Conservation (phyloP, 2,797 vertebrate species). For the Darevskia nairensis region DNA sequence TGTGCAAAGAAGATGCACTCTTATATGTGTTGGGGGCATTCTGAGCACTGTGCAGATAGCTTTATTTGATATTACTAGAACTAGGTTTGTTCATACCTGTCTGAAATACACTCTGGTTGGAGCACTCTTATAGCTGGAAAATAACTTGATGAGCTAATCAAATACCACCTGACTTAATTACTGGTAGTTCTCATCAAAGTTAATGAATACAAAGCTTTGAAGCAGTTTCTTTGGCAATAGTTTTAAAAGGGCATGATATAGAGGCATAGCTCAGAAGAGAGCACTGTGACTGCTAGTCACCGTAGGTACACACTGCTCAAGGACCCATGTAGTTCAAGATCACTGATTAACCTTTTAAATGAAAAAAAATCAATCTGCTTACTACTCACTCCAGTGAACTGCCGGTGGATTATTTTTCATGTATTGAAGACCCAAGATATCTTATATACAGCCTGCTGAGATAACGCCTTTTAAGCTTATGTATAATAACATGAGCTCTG, state of each 20-base stretch:
- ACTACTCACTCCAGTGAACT: neutral
- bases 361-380: neutral
- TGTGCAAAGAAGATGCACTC: neutral
- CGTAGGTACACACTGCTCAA: neutral
- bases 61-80: neutral
- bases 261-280: neutral
- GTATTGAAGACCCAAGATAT: neutral
- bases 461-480: neutral
- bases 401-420: neutral
- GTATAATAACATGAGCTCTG: no score
- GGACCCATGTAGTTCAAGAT: neutral
- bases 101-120: neutral
- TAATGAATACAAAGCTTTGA: slow-evolving; percentile 43
- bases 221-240: slow-evolving; percentile 29
- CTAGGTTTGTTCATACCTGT: slow-evolving; percentile 10
- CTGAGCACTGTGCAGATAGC: no score
- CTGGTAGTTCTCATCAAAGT: slow-evolving; percentile 33
- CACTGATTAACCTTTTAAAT: neutral
- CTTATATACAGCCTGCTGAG: neutral
- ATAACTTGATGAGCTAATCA: slow-evolving; percentile 42
- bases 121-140: slow-evolving; percentile 53
- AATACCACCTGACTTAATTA: slow-evolving; percentile 59
- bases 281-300: neutral
- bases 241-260: neutral
- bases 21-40: neutral